Base-by-base conservation (phyloP, 2,888 invertebrate species). In the Synanthedon formicaeformis region DNA sequence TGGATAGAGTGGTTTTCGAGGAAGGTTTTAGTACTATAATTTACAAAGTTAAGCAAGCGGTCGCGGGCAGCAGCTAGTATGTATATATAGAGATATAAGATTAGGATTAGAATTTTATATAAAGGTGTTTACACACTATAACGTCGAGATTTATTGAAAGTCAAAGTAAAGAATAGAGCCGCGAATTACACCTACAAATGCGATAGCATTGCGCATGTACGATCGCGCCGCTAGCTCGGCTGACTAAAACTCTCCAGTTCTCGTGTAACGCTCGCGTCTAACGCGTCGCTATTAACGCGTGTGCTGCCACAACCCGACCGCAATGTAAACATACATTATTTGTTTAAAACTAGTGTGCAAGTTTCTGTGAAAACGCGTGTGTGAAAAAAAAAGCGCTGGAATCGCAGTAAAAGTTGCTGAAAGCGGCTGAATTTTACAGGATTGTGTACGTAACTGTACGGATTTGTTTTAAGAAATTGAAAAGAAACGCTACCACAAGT, bases 141-240 rank as follows among this genome's bases (percentile, higher is more conserved):
- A 45, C 45, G 45, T 45, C 1, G 45, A 45, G 11, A 13, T 45
- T 41, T 45, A 45, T 45, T 14, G 0, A 13, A n/a, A n/a, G 4
- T 13, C 14, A 14, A 45, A 45, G 34, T 34, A 45, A 41, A 41
- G 41, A 13, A 12, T 41, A n/a, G 12, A 41, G 41, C n/a, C 13
- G 13, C 45, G 45, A 18, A 65, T 59, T 71, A 71, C 69, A 81
- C 34, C 10, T 34, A 34, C 77, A 79, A 76, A 76, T 73, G 72
- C 68, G 73, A 71, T 66, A 64, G 65, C 67, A 68, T 75, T 81
- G 84, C 84, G 84, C 85, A 84, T 85, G 84, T 71, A 63, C 81
- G 64, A 59, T 58, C 66, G 67, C 76, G 75, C 73, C 64, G 66
- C 66, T 65, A 60, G 63, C 66, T 65, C 48, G 12, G 41, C 16